Evolutionary conservation across 2,797 vertebrate species (phyloP), one percentile per base, ranked within the genome.

Genomic region (Luscinia megarhynchos): DNA sequence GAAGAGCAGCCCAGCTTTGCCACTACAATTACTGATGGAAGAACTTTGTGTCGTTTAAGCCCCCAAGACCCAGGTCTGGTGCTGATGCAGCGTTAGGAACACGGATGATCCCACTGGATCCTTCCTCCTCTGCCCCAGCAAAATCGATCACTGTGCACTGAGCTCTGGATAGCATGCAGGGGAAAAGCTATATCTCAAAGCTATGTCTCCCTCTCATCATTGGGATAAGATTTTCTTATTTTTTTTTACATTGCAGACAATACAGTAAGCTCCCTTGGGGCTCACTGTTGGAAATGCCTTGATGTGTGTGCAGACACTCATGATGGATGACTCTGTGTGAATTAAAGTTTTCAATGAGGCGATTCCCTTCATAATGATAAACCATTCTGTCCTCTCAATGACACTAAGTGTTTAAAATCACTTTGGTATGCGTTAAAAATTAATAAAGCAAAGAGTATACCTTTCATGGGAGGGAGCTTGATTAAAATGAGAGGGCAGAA

Each of bases 191-290:
- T 7, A 16, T 67, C 12, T 20, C 34, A 63, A 48, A 40, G 32
- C 40, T 12, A 1, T 7, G 20, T 67, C 9, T 8, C 43, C 78
- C 11, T 45, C 16, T 68, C 40, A 55, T 58, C 14, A 26, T 20
- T 38, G 40, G 24, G 38, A n/a, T 41, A 43, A 59, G 10, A 12
- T 59, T 84, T 78, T 43, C 12, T 26, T 13, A 1, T 11, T 22
- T 15, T 48, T 84, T 45, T 18, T 61, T 2, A 2, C 14, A 21
- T 61, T 57, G 13, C 12, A 59, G 81, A 18, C 0, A 2, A 15
- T 14, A n/a, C 2, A 5, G 2, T 34, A 20, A 43, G 11, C 14
- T 68, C 41, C 38, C 0, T 0, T 17, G 23, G 23, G 10, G 5
- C 32, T 69, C 13, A 4, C 15, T 20, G 36, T 61, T 69, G 51